phyloP scores from a whole-genome alignment of 1,140 invertebrate species.

The Neodiprion fabricii region DNA sequence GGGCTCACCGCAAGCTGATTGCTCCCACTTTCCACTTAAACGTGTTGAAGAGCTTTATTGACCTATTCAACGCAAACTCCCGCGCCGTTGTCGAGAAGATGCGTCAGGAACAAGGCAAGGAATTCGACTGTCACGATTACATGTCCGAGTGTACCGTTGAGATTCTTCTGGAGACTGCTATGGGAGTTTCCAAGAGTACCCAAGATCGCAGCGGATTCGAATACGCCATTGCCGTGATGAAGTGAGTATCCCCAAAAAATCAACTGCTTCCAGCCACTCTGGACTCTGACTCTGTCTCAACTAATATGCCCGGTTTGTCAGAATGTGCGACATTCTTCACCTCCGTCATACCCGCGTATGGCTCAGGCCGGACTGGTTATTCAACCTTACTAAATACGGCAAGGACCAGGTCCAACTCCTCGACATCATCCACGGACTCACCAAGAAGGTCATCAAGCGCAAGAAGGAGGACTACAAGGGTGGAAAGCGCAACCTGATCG shows the following conservation, averaged over 20 bases:
- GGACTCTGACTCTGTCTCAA: background rate
- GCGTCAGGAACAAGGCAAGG: conserved; percentile 70
- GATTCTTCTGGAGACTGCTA: conserved; percentile 81
- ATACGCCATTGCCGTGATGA: conserved; percentile 86
- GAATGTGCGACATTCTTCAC: conserved; percentile 82
- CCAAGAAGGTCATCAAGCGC: conserved; percentile 78
- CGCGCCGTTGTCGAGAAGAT: conserved; percentile 70
- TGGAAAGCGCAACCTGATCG: conserved; percentile 63
- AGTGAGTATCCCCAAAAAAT: conserved; percentile 52
- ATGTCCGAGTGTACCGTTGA: conserved; percentile 86
- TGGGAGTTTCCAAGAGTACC: conserved; percentile 79
- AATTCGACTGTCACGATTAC: conserved; percentile 81
- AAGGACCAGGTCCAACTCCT: conserved; percentile 78
- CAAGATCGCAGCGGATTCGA: conserved; percentile 79
- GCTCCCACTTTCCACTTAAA: conserved; percentile 86
- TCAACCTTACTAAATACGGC: conserved; percentile 78
- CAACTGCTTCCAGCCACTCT: background rate
- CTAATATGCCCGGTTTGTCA: conserved; percentile 31
- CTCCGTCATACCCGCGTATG: conserved; percentile 84
- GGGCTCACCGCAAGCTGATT: conserved; percentile 80
- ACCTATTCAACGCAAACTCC: conserved; percentile 81
- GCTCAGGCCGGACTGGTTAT: conserved; percentile 82
- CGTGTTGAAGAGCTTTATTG: conserved; percentile 82
- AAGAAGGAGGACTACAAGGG: conserved; percentile 78
- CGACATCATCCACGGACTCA: conserved; percentile 85